Percentiles rank a stretch among this genome's conserved stretches.
Evolutionary conservation across 2,797 vertebrate species (phyloP).

Genomic region (Lophius americanus): DNA sequence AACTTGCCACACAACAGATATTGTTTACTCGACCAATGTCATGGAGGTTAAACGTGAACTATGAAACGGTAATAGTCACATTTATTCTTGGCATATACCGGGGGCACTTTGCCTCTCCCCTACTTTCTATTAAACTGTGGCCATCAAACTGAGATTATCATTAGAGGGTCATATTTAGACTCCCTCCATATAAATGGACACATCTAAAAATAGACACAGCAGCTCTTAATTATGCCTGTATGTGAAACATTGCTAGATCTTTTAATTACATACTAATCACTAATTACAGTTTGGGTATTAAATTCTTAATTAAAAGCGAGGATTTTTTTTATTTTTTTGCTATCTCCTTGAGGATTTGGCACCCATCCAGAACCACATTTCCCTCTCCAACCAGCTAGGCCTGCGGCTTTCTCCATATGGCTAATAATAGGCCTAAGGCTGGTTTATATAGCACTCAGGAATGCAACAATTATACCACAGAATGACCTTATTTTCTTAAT

Average conservation of each 20-base stretch:
- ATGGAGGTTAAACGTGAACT: conserved; percentile 16
- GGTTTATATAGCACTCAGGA: conserved; percentile 62
- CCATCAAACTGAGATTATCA: conserved; percentile 20
- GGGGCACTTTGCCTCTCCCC: background rate
- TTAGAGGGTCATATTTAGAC: conserved; percentile 15
- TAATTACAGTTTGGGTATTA: conserved; percentile 74
- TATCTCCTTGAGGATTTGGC: conserved; percentile 75
- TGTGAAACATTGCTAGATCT: conserved; percentile 64
- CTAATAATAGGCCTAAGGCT: conserved; percentile 76
- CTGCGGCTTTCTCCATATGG: conserved; percentile 71
- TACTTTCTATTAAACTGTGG: conserved; percentile 28
- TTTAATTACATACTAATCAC: conserved; percentile 80
- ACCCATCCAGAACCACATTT: conserved; percentile 58
- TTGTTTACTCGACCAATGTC: background rate
- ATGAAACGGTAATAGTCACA: conserved; percentile 13
- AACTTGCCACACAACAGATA: background rate
- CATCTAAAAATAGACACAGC: conserved; percentile 13
- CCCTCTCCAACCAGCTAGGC: conserved; percentile 65
- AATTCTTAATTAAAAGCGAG: conserved; percentile 80
- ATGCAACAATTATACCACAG: conserved; percentile 72
- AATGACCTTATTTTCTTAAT: conserved; percentile 57
- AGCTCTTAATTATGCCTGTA: conserved; percentile 65
- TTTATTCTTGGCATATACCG: conserved; percentile 11
- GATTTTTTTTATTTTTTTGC: conserved; percentile 57
- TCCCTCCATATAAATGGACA: background rate